Conservation (phyloP, 2,113 vertebrate genomes). For the Heterotilapia buettikoferi region DNA sequence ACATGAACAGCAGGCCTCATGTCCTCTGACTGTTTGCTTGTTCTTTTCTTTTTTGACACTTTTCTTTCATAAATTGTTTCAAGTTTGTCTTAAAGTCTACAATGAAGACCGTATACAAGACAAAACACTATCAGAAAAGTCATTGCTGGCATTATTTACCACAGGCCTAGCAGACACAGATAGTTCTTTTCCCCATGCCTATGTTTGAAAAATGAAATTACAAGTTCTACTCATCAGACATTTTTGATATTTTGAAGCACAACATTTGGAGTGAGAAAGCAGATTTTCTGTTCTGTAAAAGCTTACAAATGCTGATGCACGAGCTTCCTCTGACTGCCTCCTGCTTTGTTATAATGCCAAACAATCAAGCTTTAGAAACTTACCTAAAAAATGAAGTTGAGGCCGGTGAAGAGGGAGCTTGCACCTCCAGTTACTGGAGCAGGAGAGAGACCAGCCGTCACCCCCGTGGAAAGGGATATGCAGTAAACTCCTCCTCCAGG, state of each 20-base stretch:
- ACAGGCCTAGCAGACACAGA: neutral
- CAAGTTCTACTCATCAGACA: neutral
- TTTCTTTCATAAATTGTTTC: neutral
- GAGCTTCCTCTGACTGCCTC: neutral
- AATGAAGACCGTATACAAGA: neutral
- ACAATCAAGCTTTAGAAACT: neutral
- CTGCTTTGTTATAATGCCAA: neutral
- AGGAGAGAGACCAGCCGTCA: slow-evolving; percentile 62
- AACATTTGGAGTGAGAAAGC: neutral
- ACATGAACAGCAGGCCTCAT: slow-evolving; percentile 48
- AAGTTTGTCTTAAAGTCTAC: neutral
- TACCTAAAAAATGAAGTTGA: slow-evolving; percentile 65
- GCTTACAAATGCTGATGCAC: neutral
- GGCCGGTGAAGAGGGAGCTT: slow-evolving; percentile 57
- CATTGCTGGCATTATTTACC: neutral
- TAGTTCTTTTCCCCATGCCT: neutral
- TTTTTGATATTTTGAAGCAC: neutral
- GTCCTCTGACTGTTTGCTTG: neutral
- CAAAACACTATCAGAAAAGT: neutral
- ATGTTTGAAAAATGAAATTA: neutral
- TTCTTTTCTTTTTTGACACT: neutral
- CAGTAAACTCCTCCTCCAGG: slow-evolving; percentile 71
- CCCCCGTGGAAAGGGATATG: slow-evolving; percentile 41
- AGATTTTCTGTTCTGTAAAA: neutral
- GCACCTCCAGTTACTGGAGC: slow-evolving; percentile 69